Conservation (phyloP, 2,797 vertebrate genomes). For the Fratercula arctica region DNA sequence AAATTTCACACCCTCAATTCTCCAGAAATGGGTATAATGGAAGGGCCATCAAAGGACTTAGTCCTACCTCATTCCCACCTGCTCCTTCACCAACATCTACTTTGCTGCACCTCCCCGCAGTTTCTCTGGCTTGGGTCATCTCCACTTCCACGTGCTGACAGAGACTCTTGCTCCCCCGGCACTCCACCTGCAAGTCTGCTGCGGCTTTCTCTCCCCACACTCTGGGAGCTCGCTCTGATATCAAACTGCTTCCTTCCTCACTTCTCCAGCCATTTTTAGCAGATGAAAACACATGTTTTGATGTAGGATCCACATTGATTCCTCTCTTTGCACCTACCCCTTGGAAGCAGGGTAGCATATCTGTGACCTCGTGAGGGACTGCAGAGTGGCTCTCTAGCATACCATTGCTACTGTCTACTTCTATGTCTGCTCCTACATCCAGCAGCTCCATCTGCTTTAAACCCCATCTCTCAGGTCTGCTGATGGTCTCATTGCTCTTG, state of each 20-base stretch:
- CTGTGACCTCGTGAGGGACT: not conserved
- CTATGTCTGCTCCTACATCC: not conserved
- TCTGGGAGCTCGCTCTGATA: not conserved
- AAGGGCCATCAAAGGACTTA: not conserved
- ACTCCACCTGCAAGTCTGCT: not conserved
- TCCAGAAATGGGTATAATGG: too few relatives aligned
- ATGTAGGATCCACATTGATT: too few relatives aligned
- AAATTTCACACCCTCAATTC: not conserved
- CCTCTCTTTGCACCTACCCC: not conserved
- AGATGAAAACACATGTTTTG: not conserved
- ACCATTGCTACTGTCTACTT: not conserved
- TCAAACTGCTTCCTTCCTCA: not conserved
- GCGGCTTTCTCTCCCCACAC: not conserved
- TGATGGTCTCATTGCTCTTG: not conserved
- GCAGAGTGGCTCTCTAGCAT: not conserved
- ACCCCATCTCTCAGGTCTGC: not conserved
- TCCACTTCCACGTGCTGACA: not conserved
- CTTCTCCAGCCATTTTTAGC: not conserved
- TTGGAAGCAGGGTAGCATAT: not conserved
- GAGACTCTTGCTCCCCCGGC: not conserved
- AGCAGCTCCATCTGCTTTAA: not conserved
- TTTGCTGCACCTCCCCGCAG: not conserved
- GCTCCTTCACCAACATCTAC: not conserved
- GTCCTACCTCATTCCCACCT: slow-evolving; percentile 58
- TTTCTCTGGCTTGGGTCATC: not conserved